phyloP scores from a whole-genome alignment of 2,888 invertebrate species.

The Morpho deidamia region DNA sequence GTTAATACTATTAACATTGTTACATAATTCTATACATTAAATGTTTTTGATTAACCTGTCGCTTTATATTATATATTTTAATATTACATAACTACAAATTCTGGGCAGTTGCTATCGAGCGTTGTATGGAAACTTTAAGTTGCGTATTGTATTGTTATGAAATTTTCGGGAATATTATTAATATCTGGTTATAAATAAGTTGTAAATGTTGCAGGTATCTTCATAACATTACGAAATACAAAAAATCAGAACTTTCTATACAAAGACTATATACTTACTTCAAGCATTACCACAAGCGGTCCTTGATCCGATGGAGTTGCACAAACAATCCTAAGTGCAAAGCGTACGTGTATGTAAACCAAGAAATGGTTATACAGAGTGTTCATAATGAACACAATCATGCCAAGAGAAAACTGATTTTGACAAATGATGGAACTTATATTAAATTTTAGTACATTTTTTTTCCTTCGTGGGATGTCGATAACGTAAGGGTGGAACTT shows the following conservation, averaged over 20 bases:
- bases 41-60: too few species aligned
- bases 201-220: constrained; percentile 1
- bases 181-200: too few species aligned
- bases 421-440: constrained; percentile 18
- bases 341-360: constrained; percentile 25
- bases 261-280: constrained; percentile 21
- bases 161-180: too few species aligned
- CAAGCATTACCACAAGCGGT: constrained; percentile 24
- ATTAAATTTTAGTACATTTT: constrained; percentile 7
- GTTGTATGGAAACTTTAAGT: too few species aligned
- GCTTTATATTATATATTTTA: too few species aligned
- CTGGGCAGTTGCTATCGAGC: too few species aligned
- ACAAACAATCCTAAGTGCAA: constrained; percentile 35
- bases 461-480: too few species aligned
- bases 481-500: too few species aligned
- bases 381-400: constrained; percentile 22
- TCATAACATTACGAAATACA: background rate
- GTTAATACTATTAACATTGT: too few species aligned
- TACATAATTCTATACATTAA: too few species aligned
- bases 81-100: too few species aligned
- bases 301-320: constrained; percentile 31
- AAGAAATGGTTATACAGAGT: constrained; percentile 22
- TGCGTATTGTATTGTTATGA: too few species aligned
- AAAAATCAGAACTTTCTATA: background rate
- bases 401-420: constrained; percentile 7